phyloP scores from a whole-genome alignment of 2,797 vertebrate species.

The Smutsia temminckii region DNA sequence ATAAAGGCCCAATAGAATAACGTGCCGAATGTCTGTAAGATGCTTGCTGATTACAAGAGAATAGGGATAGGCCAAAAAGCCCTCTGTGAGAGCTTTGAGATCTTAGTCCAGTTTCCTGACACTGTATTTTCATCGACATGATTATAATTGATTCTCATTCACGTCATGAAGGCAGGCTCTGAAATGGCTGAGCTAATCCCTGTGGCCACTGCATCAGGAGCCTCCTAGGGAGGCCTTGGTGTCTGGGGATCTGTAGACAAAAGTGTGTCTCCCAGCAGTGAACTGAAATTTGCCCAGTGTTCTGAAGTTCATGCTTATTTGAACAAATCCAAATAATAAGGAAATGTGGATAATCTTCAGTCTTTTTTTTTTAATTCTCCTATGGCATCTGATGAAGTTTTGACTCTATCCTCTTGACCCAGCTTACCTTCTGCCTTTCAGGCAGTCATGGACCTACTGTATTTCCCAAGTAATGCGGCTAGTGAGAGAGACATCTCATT shows the following conservation, averaged over 20 bases:
- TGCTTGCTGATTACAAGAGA: neutral
- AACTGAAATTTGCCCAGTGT: neutral
- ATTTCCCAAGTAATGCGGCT: constrained; percentile 7
- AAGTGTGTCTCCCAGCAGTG: neutral
- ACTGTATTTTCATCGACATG: constrained; percentile 30
- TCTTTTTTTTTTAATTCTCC: neutral
- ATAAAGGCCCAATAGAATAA: neutral
- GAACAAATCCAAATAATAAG: neutral
- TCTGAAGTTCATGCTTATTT: constrained; percentile 1
- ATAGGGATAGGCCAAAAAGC: neutral
- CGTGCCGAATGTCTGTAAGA: neutral
- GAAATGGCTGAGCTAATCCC: neutral
- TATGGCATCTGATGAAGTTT: constrained; percentile 21
- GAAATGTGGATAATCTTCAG: neutral
- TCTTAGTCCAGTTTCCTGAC: neutral
- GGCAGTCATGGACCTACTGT: neutral
- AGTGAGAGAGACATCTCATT: constrained; percentile 20
- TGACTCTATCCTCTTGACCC: neutral
- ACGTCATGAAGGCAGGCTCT: neutral
- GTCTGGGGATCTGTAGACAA: neutral
- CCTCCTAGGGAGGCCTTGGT: neutral
- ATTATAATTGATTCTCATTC: constrained; percentile 11
- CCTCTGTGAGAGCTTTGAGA: neutral
- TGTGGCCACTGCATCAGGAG: neutral
- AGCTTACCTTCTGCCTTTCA: neutral